Evolutionary conservation across 2,113 vertebrate species (phyloP), one percentile per base, ranked within the genome.

Genomic region (Coptodon rendalli): DNA sequence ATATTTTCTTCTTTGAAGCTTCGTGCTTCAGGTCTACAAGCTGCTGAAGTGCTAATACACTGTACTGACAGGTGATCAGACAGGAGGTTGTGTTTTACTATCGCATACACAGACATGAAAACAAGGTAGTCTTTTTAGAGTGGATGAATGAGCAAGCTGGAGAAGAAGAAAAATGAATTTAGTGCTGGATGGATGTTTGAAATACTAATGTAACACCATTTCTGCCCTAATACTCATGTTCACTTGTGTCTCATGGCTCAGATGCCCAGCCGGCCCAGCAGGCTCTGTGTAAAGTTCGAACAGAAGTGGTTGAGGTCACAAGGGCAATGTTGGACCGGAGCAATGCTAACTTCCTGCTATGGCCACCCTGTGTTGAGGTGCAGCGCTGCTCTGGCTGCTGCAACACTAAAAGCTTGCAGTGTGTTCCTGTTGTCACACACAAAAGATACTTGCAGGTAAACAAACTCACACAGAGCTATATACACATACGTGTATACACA

Each of bases 311-410:
- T 1, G 97, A 99, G 93, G 97, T 99, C 93, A 97, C 98, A n/a
- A 95, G 99, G 83, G 94, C 95, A 61, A 97, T 99, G 97, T 94
- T 99, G 43, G 98, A 99, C 95, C 97, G 97, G 50, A 98, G 97
- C 94, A 99, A 98, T 0, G 98, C 98, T 85, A 97, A 99, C 95
- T 99, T 99, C 56, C 89, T 99, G 89, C 94, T 99, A 83, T 99
- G 98, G 98, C 99, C 99, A 0, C 97, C 98, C 2, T 99, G 99
- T 0, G 98, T 99, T 43, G 99, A 99, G 95, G 98, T 99, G 89
- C 98, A 99, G 95, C 97, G 97, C 84, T 99, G 99, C 94, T 99
- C 99, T 0, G 99, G 99, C n/a, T 99, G 99, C 89, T 99, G 99
- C 95, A 98, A 98, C 96, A 97, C 97, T 91, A 98, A 97, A 92